A percentile compares a stretch with the other conserved stretches of the same genome.
phyloP scores from a whole-genome alignment of 2,888 invertebrate species.

The Drosophila neonasuta region DNA sequence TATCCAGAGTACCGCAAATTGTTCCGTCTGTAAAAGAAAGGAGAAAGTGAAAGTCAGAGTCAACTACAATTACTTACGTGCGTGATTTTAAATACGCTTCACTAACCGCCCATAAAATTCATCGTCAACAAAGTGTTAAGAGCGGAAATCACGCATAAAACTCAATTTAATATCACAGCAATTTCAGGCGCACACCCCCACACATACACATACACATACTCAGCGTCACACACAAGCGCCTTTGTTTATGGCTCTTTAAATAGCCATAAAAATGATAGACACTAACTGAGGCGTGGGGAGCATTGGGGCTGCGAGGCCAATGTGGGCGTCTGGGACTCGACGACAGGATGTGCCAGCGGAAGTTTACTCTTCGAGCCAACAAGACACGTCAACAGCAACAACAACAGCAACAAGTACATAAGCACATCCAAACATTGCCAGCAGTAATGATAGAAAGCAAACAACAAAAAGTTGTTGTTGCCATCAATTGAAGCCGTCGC shows the following conservation, averaged over 20 bases:
- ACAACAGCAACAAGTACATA: constrained; percentile 27
- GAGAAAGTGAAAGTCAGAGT: constrained; percentile 10
- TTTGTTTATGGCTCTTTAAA: constrained; percentile 67
- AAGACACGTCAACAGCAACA: constrained; percentile 50
- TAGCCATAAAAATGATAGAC: constrained; percentile 72
- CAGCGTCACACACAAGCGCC: constrained; percentile 31
- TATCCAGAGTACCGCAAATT: constrained; percentile 93
- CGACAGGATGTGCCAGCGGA: constrained; percentile 70
- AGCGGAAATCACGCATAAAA: constrained; percentile 74
- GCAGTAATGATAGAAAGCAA: constrained; percentile 45
- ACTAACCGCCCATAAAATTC: constrained; percentile 57
- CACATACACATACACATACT: constrained; percentile 4
- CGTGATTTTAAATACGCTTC: constrained; percentile 42
- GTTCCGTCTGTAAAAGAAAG: constrained; percentile 87
- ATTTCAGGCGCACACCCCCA: constrained; percentile 37
- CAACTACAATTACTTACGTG: constrained; percentile 5
- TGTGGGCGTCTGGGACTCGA: constrained; percentile 43
- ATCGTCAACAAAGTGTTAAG: constrained; percentile 71
- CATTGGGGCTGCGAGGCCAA: constrained; percentile 1
- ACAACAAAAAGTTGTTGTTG: constrained; percentile 49
- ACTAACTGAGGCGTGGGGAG: constrained; percentile 34
- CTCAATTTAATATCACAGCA: constrained; percentile 67
- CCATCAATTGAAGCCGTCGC: constrained; percentile 39
- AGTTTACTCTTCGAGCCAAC: constrained; percentile 59
- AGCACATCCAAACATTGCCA: constrained; percentile 17